Evolutionary conservation across 2,113 vertebrate genomes (phyloP).

Genomic region (Hippolais icterina): DNA sequence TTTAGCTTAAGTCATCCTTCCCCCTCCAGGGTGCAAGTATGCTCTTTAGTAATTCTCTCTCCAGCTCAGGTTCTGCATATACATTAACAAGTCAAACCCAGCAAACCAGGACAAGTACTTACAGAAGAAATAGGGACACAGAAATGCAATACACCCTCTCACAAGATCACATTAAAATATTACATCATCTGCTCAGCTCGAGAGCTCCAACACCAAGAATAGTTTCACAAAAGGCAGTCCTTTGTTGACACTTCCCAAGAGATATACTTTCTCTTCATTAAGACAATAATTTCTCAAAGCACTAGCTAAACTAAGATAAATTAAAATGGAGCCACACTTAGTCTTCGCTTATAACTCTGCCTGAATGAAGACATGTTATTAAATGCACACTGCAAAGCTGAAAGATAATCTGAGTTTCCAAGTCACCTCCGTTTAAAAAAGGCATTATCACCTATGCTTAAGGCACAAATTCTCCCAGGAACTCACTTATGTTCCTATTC

Average conservation of each 20-base stretch:
- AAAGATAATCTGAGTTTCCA: neutral
- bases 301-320: neutral
- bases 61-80: neutral
- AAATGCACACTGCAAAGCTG: neutral
- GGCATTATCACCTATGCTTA: neutral
- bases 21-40: neutral
- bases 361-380: neutral
- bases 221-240: neutral
- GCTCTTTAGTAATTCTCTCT: neutral
- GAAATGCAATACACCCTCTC: neutral
- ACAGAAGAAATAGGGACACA: neutral
- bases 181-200: neutral
- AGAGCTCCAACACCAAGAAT: neutral
- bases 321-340: neutral
- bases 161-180: neutral
- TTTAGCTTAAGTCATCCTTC: conserved; percentile 10
- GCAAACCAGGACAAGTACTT: neutral
- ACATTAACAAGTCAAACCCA: neutral
- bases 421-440: neutral
- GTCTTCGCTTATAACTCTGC: neutral
- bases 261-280: neutral
- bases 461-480: neutral
- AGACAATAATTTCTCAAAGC: neutral
- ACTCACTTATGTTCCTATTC: neutral
- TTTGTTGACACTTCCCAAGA: neutral